These are phyloP conservation scores for Drosophila ercepeae DNA, from an alignment of 1,140 invertebrate species.

Conservation along the genomic window DNA sequence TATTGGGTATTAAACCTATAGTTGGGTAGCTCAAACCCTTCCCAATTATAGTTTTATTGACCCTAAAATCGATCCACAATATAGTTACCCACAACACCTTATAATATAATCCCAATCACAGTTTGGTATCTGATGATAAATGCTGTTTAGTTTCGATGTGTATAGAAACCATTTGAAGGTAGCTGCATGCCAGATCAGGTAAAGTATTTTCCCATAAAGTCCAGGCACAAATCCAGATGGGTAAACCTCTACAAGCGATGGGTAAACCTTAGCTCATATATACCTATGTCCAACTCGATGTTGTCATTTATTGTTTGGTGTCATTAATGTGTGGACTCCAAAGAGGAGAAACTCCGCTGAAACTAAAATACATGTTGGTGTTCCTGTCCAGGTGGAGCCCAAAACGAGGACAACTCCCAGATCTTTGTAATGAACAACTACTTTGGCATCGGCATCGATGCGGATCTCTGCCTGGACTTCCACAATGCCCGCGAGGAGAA, in stretches of 20 bases:
- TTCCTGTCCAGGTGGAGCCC: conserved; percentile 87
- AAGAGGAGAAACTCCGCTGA: background rate
- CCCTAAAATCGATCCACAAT: background rate
- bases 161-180: conserved; percentile 26
- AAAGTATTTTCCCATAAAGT: conserved; percentile 38
- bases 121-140: conserved; percentile 74
- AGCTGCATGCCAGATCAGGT: conserved; percentile 57
- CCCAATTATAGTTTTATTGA: background rate
- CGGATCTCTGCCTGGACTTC: conserved; percentile 99
- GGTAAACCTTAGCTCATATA: conserved; percentile 45
- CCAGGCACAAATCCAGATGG: conserved; percentile 21
- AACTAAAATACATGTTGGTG: background rate
- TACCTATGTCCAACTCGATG: conserved; percentile 47
- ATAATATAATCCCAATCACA: conserved; percentile 13
- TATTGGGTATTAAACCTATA: background rate
- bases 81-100: background rate
- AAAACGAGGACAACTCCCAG: conserved; percentile 99
- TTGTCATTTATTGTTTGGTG: conserved; percentile 73
- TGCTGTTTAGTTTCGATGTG: conserved; percentile 80
- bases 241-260: conserved; percentile 52
- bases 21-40: background rate
- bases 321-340: conserved; percentile 35
- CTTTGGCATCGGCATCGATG: conserved; percentile 99
- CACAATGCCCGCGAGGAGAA: conserved; percentile 99
- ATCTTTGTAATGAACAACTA: conserved; percentile 99